These are phyloP conservation scores for Stenoptilia bipunctidactyla DNA, from an alignment of 2,888 invertebrate genomes.

Conservation along the genomic window DNA sequence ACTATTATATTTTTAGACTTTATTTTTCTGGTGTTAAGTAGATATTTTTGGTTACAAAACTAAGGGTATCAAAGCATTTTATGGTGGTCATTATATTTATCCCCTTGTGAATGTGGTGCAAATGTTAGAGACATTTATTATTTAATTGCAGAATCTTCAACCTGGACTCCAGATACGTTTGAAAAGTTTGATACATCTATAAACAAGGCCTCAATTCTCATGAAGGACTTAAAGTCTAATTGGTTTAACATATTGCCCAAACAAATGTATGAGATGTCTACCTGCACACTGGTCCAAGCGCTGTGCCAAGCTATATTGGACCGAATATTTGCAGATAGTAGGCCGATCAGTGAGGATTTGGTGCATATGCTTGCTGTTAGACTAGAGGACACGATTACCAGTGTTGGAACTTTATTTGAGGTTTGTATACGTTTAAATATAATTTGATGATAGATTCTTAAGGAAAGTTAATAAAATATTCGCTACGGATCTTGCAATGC, in stretches of 20 bases:
- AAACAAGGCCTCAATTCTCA: constrained; percentile 33
- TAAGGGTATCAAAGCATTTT: no score
- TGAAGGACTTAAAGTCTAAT: constrained; percentile 34
- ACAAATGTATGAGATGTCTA: constrained; percentile 45
- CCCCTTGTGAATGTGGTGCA: no score
- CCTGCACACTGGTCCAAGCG: constrained; percentile 37
- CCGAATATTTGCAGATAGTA: constrained; percentile 33
- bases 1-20: no score
- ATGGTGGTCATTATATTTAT: no score
- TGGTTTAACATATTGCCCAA: constrained; percentile 44
- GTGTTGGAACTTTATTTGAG: constrained; percentile 39
- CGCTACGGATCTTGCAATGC: no score
- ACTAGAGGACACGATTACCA: constrained; percentile 31
- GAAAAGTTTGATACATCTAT: constrained; percentile 46
- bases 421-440: constrained; percentile 27
- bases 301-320: constrained; percentile 41
- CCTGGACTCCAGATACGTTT: constrained; percentile 41
- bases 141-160: constrained; percentile 24
- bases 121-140: no score
- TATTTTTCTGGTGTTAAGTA: no score
- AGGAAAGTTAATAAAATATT: no score
- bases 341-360: constrained; percentile 41
- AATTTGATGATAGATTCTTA: no score
- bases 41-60: no score
- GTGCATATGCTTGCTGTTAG: constrained; percentile 40